Percentiles rank a stretch among this genome's conserved stretches.
Evolutionary conservation across 2,113 vertebrate species (phyloP).

Genomic region (Cynocephalus volans): DNA sequence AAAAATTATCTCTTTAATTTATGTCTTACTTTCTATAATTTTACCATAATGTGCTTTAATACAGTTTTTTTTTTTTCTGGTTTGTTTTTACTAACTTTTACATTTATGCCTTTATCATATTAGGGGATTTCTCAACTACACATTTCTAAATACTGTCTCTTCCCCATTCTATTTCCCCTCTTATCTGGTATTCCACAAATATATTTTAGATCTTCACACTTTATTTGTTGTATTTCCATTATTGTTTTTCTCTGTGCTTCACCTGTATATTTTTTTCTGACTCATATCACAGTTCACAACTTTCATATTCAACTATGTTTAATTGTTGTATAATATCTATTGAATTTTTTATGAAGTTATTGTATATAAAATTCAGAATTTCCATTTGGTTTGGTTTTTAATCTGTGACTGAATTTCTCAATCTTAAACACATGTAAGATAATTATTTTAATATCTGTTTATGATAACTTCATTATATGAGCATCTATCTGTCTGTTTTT

Average conservation of each 20-base stretch:
- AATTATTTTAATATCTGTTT: background rate
- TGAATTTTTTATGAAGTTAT: background rate
- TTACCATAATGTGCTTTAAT: background rate
- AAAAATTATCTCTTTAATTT: no score
- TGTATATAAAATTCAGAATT: background rate
- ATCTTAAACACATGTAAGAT: background rate
- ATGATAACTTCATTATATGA: background rate
- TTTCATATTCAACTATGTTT: background rate
- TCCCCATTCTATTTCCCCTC: background rate
- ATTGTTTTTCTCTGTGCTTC: background rate
- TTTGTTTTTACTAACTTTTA: background rate
- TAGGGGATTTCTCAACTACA: background rate
- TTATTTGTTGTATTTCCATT: background rate
- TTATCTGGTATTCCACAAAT: background rate
- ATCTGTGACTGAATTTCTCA: background rate
- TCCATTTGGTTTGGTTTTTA: background rate
- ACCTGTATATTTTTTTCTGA: background rate
- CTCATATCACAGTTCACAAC: background rate
- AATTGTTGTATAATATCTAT: background rate
- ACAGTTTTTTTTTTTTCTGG: background rate
- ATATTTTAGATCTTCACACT: background rate
- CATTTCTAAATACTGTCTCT: background rate
- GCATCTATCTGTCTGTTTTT: background rate
- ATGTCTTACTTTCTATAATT: background rate
- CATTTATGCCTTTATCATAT: background rate